A percentile compares a stretch with the other conserved stretches of the same genome.
phyloP scores from a whole-genome alignment of 2,797 vertebrate genomes.

The Melanotaenia parkinsoni region DNA sequence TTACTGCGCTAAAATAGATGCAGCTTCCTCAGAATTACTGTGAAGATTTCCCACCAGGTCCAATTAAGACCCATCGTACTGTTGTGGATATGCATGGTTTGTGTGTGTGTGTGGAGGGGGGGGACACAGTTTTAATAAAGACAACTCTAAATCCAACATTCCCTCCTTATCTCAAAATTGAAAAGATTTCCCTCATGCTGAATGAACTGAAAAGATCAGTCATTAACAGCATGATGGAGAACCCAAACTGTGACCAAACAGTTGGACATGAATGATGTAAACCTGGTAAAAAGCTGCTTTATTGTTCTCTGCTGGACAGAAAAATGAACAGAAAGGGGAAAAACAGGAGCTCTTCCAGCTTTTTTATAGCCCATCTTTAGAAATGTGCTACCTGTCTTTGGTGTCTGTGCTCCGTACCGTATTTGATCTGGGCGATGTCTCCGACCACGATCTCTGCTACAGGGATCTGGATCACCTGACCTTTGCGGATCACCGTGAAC shows the following conservation, averaged over 20 bases:
- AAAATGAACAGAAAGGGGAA: not conserved
- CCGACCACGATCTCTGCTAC: constrained; percentile 96
- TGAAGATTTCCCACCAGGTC: no score
- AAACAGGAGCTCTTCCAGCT: not conserved
- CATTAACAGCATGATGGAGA: not conserved
- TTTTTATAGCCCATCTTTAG: not conserved
- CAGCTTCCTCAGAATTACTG: no score
- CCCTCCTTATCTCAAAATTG: no score
- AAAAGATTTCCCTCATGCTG: no score
- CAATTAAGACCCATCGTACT: no score
- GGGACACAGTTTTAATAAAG: no score
- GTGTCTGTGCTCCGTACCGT: constrained; percentile 82
- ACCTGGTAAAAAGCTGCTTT: not conserved
- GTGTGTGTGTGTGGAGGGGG: no score
- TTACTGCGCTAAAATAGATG: no score
- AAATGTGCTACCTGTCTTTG: not conserved
- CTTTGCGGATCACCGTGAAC: constrained; percentile 95
- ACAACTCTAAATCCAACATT: no score
- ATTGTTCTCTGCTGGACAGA: not conserved
- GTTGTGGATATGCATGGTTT: no score
- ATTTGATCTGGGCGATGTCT: constrained; percentile 98
- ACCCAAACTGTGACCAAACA: not conserved
- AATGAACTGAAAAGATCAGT: not conserved
- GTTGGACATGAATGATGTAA: not conserved
- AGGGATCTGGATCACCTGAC: constrained; percentile 96